Evolutionary conservation across 2,797 vertebrate genomes (phyloP).

Genomic region (Coluber constrictor): DNA sequence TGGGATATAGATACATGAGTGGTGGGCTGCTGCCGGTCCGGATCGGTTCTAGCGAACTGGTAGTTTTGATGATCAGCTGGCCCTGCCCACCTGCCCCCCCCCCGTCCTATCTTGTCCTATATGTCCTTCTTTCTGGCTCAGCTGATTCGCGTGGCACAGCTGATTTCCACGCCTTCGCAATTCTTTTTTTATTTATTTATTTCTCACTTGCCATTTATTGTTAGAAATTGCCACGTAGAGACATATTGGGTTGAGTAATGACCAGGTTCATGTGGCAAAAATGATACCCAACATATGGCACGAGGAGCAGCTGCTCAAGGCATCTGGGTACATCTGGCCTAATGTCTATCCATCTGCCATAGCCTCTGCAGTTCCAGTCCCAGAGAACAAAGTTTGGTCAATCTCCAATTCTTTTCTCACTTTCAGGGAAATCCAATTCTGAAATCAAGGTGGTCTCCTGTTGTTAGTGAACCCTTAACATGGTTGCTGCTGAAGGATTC

Average conservation of each 20-base stretch:
- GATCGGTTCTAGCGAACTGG: no score
- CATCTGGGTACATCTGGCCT: not conserved
- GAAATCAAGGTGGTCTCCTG: not conserved
- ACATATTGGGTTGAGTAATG: constrained; percentile 2
- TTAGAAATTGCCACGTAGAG: constrained; percentile 2
- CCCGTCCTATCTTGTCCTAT: no score
- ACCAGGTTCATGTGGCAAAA: not conserved
- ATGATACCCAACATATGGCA: not conserved
- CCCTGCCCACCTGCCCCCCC: no score
- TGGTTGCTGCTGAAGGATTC: not conserved
- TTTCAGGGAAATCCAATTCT: not conserved
- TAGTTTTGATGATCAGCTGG: no score
- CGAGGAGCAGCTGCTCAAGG: not conserved
- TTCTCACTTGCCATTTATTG: constrained; percentile 28
- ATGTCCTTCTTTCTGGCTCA: no score
- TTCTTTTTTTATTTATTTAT: no score
- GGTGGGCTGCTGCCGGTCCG: no score
- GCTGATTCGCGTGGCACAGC: no score
- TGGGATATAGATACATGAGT: not conserved
- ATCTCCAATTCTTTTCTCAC: not conserved
- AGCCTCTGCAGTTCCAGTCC: not conserved
- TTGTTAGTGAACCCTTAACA: not conserved
- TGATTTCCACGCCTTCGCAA: no score
- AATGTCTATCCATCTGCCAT: not conserved
- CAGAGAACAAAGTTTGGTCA: not conserved